Base-by-base conservation (phyloP, 2,113 vertebrate species). In the Zosterops lateralis region DNA sequence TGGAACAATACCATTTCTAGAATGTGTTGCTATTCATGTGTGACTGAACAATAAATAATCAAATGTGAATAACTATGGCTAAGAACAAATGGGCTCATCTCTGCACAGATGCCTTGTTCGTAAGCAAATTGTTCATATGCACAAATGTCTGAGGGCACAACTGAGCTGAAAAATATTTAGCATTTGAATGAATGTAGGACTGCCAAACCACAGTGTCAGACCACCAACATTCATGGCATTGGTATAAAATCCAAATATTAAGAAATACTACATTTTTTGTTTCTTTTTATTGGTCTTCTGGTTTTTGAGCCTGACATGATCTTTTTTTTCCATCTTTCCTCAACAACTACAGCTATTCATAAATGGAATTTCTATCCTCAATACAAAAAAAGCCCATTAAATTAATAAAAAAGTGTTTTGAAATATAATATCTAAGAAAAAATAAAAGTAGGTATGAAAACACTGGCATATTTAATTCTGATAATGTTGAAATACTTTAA, bases 131-230 rank as follows among this genome's bases (percentile, higher is more conserved):
- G 22, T 77, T 95, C 80, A 51, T 94, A 64, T 36, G 73, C 68
- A 75, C 58, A 87, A 89, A 89, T 82, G 54, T 87, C 54, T 89
- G 65, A 79, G 20, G 81, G 40, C n/a, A 62, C 58, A 92, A 77
- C 66, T 78, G 70, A 87, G 71, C 77, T 68, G 81, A 95, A 95
- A 96, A 96, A 79, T 89, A 94, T 81, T 92, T 75, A 84, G 70
- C 18, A 85, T 87, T 87, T 92, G 84, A 96, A 96, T 95, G 94
- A 92, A 75, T 32, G 34, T 70, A 87, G 26, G 53, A 58, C 67
- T 96, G 91, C 95, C 94, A 96, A 95, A 73, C 94, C 95, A 94
- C 95, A 87, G 74, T 79, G 87, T 95, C 58, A 89, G 95, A 80
- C 95, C 93, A 95, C 95, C 96, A 93, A 84, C 89, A 84, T 89